phyloP scores from a whole-genome alignment of 2,888 invertebrate genomes.

The Plagodis pulveraria region DNA sequence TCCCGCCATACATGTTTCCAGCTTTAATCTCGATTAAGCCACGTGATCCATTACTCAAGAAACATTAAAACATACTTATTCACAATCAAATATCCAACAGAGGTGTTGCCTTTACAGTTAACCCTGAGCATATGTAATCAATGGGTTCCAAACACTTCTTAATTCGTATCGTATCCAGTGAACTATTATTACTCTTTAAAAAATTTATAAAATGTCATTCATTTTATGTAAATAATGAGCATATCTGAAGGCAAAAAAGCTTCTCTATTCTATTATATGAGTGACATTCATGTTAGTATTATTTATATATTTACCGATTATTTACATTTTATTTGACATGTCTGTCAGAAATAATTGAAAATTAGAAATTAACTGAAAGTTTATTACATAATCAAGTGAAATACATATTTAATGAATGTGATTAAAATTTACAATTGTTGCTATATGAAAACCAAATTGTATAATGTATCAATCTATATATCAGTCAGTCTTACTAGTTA shows the following conservation, averaged over 20 bases:
- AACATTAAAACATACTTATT: constrained; percentile 3
- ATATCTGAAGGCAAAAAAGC: neutral
- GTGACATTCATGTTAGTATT: no score
- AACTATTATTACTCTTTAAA: neutral
- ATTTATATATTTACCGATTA: no score
- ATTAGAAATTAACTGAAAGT: no score
- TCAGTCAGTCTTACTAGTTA: constrained; percentile 57
- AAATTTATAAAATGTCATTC: constrained; percentile 16
- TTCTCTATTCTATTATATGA: no score
- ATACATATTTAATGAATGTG: no score
- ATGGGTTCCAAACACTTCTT: neutral
- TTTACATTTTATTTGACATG: no score
- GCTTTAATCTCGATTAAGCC: no score
- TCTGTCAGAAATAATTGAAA: no score
- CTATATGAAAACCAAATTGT: constrained; percentile 13
- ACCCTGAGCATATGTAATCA: neutral
- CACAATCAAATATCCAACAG: constrained; percentile 4
- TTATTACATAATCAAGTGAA: no score
- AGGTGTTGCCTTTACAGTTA: neutral
- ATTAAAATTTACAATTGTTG: neutral
- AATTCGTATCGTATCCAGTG: neutral
- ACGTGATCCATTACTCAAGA: neutral
- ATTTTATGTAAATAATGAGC: neutral
- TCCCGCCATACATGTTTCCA: no score
- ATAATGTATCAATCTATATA: constrained; percentile 42